Evolutionary conservation across 2,113 vertebrate species (phyloP).

Genomic region (Arizona elegans): DNA sequence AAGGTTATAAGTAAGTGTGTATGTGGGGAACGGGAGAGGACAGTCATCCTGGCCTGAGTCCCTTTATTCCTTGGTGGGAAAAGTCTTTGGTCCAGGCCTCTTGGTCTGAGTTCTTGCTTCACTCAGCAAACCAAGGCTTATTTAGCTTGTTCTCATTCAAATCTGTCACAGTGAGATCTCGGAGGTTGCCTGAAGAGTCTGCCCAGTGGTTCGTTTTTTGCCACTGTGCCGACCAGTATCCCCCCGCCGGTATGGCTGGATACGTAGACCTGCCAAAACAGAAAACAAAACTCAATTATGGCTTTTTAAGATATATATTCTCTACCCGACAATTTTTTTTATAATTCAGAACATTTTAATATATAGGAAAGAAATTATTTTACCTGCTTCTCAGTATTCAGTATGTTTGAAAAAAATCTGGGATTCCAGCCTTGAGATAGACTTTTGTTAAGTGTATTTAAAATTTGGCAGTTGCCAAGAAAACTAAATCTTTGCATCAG

Average conservation of each 20-base stretch:
- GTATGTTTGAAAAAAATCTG: too few relatives aligned
- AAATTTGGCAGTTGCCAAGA: neutral
- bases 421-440: neutral
- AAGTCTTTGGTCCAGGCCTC: neutral
- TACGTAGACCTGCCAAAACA: slow-evolving; percentile 79
- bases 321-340: neutral
- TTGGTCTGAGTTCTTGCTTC: neutral
- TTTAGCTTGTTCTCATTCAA: neutral
- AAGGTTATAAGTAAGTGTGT: neutral
- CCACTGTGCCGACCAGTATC: slow-evolving; percentile 80
- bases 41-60: neutral
- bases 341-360: neutral
- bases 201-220: slow-evolving; percentile 75
- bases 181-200: slow-evolving; percentile 77
- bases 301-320: neutral
- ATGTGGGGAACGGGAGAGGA: neutral
- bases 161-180: slow-evolving; percentile 80
- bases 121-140: neutral
- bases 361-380: neutral
- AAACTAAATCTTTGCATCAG: neutral
- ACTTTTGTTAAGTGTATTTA: neutral
- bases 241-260: slow-evolving; percentile 85
- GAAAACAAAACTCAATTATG: neutral
- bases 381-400: neutral
- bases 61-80: neutral